Base-by-base conservation (phyloP, 37 sponge, comb jelly and placozoan genomes). In the Ephydatia muelleri region DNA sequence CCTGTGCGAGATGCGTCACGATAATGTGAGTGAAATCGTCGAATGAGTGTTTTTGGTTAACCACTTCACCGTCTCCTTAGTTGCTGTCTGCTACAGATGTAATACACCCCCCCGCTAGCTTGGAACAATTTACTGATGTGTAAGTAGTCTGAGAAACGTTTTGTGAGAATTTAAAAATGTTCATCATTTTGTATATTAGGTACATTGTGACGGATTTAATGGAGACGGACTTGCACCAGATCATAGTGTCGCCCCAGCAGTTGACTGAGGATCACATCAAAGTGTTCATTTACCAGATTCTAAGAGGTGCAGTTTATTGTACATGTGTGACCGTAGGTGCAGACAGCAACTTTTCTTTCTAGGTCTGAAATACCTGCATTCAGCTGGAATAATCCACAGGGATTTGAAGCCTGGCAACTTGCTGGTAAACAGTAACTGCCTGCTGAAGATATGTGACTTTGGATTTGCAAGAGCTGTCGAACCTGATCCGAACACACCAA, bases 331-430 rank as follows among this genome's bases (percentile, higher is more conserved):
- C n/a, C 16, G 30, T 28, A 8, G 6, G 38, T 76, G 11, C 21
- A 9, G 31, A 0, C 32, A 71, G 25, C 9, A 26, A n/a, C 32
- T 71, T 33, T 33, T 21, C 49, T 37, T 21, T 29, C 0, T 43
- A 95, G 96, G 96, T 32, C 88, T 95, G 30, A 93, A 93, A 77
- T 95, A 90, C 75, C 86, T 95, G 9, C 96, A 95, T 67, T 91
- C 96, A 34, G 94, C 96, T 82, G 91, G 89, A n/a, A 86, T 95
- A 65, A 90, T 95, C 49, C 96, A 95, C 78, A 82, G 96, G 40
- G 96, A 95, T 65, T 72, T 95, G 72, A 95, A 95, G 69, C 96
- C 96, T 67, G 96, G 96, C 35, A 95, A 95, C 38, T 65, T 95
- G 8, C 77, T 95, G 12, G 96, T 95, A 28, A 92, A 95, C 80